These are phyloP conservation scores for Zaprionus africanus DNA, from an alignment of 1,140 invertebrate genomes.

Conservation along the genomic window DNA sequence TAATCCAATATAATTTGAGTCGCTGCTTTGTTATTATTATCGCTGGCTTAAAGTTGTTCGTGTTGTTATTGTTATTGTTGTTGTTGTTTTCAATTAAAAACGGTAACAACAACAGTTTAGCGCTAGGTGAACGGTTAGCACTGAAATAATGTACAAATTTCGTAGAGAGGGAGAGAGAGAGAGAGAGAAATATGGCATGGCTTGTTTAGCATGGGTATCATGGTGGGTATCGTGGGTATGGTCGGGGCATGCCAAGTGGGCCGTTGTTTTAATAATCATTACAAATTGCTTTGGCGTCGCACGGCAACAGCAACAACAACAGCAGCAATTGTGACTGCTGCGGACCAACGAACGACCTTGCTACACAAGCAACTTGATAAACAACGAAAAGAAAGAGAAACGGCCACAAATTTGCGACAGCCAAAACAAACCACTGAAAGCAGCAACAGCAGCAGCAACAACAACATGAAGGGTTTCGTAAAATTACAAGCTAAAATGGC, in stretches of 20 bases:
- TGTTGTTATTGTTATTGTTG: conserved; percentile 32
- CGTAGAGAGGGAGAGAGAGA: conserved; percentile 34
- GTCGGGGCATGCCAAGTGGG: conserved; percentile 53
- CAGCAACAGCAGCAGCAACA: conserved; percentile 29
- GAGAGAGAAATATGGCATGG: conserved; percentile 37
- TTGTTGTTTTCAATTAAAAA: conserved; percentile 77
- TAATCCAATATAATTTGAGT: conserved; percentile 72
- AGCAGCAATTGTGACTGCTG: conserved; percentile 8
- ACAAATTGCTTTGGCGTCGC: conserved; percentile 76
- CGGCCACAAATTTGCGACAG: conserved; percentile 47
- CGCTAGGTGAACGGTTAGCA: conserved; percentile 59
- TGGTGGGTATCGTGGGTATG: conserved; percentile 38
- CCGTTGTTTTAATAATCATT: conserved; percentile 79
- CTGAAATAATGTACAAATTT: conserved; percentile 52
- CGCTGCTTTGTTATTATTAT: conserved; percentile 60
- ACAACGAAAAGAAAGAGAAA: conserved; percentile 49
- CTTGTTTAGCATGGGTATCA: conserved; percentile 41
- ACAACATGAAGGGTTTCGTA: conserved; percentile 45
- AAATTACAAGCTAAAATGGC: conserved; percentile 44
- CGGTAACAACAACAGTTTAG: conserved; percentile 60
- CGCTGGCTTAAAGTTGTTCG: conserved; percentile 19
- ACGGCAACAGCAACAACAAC: conserved; percentile 26
- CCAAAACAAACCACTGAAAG: conserved; percentile 33
- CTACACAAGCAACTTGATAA: conserved; percentile 64
- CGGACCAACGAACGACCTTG: conserved; percentile 79